A percentile compares a stretch with the other conserved stretches of the same genome.
phyloP scores from a whole-genome alignment of 2,888 invertebrate genomes.

The Caenorhabditis sp. region DNA sequence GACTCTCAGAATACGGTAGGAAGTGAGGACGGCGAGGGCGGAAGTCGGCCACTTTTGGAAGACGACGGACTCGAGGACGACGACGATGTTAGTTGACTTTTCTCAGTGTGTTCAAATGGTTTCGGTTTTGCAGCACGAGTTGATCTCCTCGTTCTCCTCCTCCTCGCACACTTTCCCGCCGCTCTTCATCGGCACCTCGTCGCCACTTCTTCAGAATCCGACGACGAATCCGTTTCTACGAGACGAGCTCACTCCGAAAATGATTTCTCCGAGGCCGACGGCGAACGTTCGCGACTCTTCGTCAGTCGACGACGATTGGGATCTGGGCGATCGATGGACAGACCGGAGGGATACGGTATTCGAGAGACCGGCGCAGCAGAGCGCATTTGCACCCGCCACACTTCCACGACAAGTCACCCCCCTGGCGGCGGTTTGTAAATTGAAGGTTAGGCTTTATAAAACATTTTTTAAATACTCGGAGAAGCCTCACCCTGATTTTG shows the following conservation, averaged over 20 bases:
- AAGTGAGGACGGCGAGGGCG: constrained; percentile 64
- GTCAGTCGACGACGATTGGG: constrained; percentile 46
- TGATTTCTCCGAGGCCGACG: constrained; percentile 46
- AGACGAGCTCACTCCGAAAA: constrained; percentile 54
- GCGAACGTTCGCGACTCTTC: too few species aligned
- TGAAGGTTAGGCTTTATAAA: constrained; percentile 3
- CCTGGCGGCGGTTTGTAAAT: constrained; percentile 25
- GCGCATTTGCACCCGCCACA: constrained; percentile 60
- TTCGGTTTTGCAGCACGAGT: constrained; percentile 34
- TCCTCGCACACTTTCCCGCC: constrained; percentile 20
- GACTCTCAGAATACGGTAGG: constrained; percentile 64
- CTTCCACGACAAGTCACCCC: constrained; percentile 63
- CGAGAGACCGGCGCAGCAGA: constrained; percentile 6
- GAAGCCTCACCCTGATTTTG: neutral
- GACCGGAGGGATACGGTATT: constrained; percentile 50
- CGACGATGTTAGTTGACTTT: constrained; percentile 51
- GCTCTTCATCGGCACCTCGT: constrained; percentile 41
- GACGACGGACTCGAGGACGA: constrained; percentile 70
- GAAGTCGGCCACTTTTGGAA: constrained; percentile 66
- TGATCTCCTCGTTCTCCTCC: constrained; percentile 43
- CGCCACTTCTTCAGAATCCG: constrained; percentile 3
- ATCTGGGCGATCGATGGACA: constrained; percentile 47
- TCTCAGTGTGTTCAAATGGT: neutral
- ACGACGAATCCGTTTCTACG: constrained; percentile 54
- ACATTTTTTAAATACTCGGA: neutral